Conservation (phyloP, 2,113 vertebrate species). For the Cygnus atratus region DNA sequence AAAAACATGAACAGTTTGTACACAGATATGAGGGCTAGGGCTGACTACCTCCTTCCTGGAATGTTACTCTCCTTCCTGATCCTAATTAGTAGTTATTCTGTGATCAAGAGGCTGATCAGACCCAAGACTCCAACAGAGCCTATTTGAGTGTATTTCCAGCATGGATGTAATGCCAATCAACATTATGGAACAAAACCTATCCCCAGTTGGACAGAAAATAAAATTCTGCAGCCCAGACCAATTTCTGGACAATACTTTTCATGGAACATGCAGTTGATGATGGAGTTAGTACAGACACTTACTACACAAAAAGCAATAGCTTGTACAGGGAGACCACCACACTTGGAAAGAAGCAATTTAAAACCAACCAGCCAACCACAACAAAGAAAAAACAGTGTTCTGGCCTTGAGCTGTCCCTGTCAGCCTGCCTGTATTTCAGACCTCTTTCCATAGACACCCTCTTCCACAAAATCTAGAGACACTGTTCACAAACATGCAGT, state of each 20-base stretch:
- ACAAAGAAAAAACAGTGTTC: neutral
- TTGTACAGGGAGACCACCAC: neutral
- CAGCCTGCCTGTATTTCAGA: neutral
- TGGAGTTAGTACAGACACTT: neutral
- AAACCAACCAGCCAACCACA: neutral
- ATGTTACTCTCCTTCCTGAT: neutral
- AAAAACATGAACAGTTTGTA: neutral
- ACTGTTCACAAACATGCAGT: neutral
- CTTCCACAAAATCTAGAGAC: neutral
- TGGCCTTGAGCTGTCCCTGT: slow-evolving; percentile 8
- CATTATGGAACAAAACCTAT: neutral
- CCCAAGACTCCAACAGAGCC: neutral
- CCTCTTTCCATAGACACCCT: neutral
- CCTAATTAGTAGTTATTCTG: neutral
- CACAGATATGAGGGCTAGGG: neutral
- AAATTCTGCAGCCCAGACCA: neutral
- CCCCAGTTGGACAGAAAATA: neutral
- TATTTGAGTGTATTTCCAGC: neutral
- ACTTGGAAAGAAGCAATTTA: neutral
- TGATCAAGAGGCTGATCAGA: neutral
- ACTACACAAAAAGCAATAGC: neutral
- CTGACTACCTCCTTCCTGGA: neutral
- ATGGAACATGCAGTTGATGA: neutral
- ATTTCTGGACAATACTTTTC: neutral
- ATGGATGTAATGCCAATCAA: neutral